Evolutionary conservation across 2,113 vertebrate genomes (phyloP).

Genomic region (Puma concolor): DNA sequence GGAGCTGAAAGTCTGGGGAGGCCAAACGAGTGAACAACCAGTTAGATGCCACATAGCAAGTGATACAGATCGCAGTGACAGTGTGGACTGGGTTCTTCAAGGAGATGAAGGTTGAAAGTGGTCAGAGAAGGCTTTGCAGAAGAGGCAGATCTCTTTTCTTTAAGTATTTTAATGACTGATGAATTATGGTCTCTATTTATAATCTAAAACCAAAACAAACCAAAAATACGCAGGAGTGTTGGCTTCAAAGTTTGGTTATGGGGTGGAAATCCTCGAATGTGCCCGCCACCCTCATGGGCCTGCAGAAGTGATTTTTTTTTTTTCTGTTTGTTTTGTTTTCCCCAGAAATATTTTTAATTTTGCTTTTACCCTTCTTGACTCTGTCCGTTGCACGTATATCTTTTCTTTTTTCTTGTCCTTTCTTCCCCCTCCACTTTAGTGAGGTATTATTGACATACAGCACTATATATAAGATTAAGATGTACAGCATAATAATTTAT

Average conservation of each 20-base stretch:
- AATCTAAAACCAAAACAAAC: neutral
- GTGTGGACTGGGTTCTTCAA: too few relatives aligned
- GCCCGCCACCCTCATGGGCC: neutral
- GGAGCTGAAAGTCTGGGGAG: neutral
- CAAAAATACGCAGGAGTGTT: neutral
- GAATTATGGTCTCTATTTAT: neutral
- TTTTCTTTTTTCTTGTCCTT: neutral
- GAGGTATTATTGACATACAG: neutral
- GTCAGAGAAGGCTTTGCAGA: neutral
- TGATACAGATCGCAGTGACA: accelerated
- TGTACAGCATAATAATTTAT: neutral
- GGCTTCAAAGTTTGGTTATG: neutral
- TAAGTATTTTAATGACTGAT: neutral
- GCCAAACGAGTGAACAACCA: neutral
- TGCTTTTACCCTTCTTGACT: neutral
- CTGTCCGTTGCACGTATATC: neutral
- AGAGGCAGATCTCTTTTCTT: neutral
- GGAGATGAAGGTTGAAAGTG: neutral
- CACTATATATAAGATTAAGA: neutral
- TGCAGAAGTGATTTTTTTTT: neutral
- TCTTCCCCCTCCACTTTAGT: neutral
- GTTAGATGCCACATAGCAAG: neutral
- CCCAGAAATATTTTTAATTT: neutral
- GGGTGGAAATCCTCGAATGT: neutral
- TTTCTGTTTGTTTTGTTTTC: neutral